Evolutionary conservation across 2,113 vertebrate genomes (phyloP), one percentile per base, ranked within the genome.

Genomic region (Mustela lutreola): DNA sequence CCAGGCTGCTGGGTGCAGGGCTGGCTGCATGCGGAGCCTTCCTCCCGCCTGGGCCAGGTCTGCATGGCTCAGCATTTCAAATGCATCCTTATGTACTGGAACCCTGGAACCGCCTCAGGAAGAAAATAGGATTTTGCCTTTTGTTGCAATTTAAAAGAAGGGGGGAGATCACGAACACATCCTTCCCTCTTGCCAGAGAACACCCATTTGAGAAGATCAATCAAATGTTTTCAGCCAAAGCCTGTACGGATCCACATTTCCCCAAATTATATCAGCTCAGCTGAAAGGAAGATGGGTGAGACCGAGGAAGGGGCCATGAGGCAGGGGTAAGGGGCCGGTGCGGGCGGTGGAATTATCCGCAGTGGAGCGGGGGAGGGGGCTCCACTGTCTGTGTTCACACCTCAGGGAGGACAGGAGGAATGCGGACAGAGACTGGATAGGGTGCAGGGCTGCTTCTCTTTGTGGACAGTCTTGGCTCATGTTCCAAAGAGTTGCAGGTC

Each of bases 71-170:
- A 1, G 45, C 7, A 45, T 79, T 83, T 87, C 83, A 31, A 81
- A 85, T 0, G 22, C 48, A 75, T 71, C 87, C 87, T 87, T 39
- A 24, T 2, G 7, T 1, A 4, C 63, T 71, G 26, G 70, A 91
- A 86, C 12, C 0, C 63, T 71, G 26, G 70, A 91, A 86, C 12
- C 0, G n/a, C 56, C 83, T 97, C 89, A 2, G n/a, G 63, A n/a
- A 86, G 60, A 95, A 98, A 92, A 94, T 0, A 50, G 31, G 75
- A 87, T 92, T 96, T 78, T 88, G 31, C 67, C 84, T 94, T 97
- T 96, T 83, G 75, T 60, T 92, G 91, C 70, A 9, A 63, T 93
- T 84, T 94, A 56, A 96, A 91, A 82, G 86, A 53, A 31, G 45
- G 16, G 26, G 79, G 7, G 5, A 12, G 45, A 62, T 45, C 88